phyloP scores from a whole-genome alignment of 2,888 invertebrate species.

The Pyrochroa serraticornis region DNA sequence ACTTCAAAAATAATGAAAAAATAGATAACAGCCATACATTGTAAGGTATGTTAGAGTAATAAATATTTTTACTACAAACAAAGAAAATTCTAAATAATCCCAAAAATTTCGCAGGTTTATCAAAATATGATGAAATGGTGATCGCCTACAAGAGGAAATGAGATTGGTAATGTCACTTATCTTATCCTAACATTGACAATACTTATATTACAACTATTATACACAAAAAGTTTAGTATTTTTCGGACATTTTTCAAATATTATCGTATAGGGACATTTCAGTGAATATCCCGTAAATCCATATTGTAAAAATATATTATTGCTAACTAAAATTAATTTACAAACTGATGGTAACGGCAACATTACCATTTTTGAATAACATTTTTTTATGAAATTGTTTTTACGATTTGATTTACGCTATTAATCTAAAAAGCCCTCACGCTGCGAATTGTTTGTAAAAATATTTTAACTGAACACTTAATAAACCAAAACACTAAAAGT shows the following conservation, averaged over 20 bases:
- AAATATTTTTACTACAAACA: conserved; percentile 34
- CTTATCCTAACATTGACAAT: conserved; percentile 36
- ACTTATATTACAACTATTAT: conserved; percentile 39
- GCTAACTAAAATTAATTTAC: conserved; percentile 30
- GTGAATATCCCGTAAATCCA: conserved; percentile 31
- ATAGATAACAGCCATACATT: conserved; percentile 57
- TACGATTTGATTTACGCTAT: no score
- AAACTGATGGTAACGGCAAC: conserved; percentile 12
- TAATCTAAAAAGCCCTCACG: no score
- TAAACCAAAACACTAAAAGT: no score
- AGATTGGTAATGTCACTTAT: conserved; percentile 43
- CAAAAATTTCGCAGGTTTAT: conserved; percentile 21
- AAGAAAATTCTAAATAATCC: conserved; percentile 25
- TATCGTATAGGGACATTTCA: conserved; percentile 2
- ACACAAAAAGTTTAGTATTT: conserved; percentile 28
- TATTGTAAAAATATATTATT: conserved; percentile 29
- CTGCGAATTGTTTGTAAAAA: no score
- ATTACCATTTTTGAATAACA: neutral
- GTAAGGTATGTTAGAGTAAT: conserved; percentile 52
- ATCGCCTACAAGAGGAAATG: conserved; percentile 5
- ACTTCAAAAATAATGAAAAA: conserved; percentile 55
- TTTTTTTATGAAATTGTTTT: no score
- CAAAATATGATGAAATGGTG: conserved; percentile 6
- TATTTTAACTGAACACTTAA: no score
- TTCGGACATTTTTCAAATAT: conserved; percentile 5